Conservation (phyloP, 2,888 invertebrate genomes). For the Leucoptera coffeella region DNA sequence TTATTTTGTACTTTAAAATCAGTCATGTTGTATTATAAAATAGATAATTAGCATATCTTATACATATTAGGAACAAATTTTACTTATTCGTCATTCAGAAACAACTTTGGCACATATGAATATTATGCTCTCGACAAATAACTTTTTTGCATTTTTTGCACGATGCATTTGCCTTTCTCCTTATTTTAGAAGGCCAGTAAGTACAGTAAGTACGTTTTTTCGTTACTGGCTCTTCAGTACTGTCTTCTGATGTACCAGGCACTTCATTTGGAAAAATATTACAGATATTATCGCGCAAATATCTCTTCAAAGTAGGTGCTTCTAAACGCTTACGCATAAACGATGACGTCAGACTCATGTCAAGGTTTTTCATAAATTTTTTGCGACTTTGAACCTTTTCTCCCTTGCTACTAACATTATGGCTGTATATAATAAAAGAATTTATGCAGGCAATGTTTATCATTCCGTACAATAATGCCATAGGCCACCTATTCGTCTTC, state of each 20-base stretch:
- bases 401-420: no score
- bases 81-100: neutral
- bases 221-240: neutral
- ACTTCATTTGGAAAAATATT: neutral
- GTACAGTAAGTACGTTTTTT: neutral
- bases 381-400: neutral
- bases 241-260: neutral
- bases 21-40: neutral
- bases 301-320: neutral
- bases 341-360: neutral
- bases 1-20: neutral
- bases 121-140: neutral
- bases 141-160: neutral
- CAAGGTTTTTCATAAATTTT: neutral
- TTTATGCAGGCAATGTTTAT: slow-evolving; percentile 8
- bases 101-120: neutral
- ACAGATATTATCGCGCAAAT: neutral
- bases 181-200: neutral
- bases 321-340: neutral
- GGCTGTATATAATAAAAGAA: no score
- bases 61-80: neutral
- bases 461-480: slow-evolving; percentile 9
- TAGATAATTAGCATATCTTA: neutral
- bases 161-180: neutral
- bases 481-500: slow-evolving; percentile 7